Conservation (phyloP, 2,888 invertebrate genomes). For the Eucera pruinosa region DNA sequence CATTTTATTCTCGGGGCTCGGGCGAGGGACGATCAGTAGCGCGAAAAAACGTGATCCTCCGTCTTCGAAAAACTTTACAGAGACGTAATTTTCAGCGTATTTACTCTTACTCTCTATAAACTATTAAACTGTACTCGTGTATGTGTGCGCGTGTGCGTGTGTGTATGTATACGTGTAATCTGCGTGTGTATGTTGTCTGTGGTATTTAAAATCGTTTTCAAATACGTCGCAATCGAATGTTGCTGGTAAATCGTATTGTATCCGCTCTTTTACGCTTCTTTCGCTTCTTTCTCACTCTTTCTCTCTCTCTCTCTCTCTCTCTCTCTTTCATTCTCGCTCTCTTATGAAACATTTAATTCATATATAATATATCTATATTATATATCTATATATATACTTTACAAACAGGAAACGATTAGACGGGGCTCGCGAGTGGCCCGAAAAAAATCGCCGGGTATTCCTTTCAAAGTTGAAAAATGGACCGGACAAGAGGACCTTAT, state of each 20-base stretch:
- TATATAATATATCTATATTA: constrained; percentile 73
- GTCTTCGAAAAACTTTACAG: constrained; percentile 62
- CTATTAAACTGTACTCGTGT: constrained; percentile 49
- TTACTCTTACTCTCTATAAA: constrained; percentile 60
- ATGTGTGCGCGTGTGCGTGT: background rate
- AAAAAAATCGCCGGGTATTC: constrained; percentile 67
- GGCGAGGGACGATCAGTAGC: constrained; percentile 52
- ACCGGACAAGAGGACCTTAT: constrained; percentile 58
- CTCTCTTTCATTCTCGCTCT: constrained; percentile 26
- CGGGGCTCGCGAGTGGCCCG: constrained; percentile 68
- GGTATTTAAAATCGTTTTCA: constrained; percentile 53
- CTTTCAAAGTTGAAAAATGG: constrained; percentile 63
- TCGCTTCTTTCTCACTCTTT: constrained; percentile 5
- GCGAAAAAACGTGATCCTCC: constrained; percentile 53
- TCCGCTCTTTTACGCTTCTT: constrained; percentile 24
- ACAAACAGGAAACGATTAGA: constrained; percentile 82
- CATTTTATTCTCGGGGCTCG: constrained; percentile 33
- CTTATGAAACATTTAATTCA: constrained; percentile 80
- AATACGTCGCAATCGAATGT: constrained; percentile 44
- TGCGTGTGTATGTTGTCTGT: background rate
- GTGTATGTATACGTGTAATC: constrained; percentile 2
- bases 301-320: constrained; percentile 23
- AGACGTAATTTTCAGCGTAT: constrained; percentile 55
- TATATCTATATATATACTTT: constrained; percentile 76
- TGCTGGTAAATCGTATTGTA: constrained; percentile 10